These are phyloP conservation scores for Baronia brevicornis DNA, from an alignment of 2,888 invertebrate genomes.

Conservation along the genomic window DNA sequence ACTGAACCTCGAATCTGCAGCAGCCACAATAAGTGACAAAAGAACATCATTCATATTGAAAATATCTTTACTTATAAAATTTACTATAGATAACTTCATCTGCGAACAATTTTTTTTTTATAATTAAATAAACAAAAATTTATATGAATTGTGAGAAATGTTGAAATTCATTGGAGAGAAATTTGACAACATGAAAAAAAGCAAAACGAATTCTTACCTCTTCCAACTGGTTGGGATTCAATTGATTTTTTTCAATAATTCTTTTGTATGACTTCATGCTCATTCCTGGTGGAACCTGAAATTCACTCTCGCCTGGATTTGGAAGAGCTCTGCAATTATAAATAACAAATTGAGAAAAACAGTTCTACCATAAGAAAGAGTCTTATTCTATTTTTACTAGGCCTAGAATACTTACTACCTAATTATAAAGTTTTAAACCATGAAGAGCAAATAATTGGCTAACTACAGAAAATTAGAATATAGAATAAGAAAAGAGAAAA, in stretches of 20 bases:
- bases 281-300: constrained; percentile 84
- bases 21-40: constrained; percentile 87
- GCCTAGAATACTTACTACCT: too few species aligned
- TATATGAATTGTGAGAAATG: neutral
- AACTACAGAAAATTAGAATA: too few species aligned
- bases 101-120: constrained; percentile 24
- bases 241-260: constrained; percentile 80
- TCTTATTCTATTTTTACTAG: too few species aligned
- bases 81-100: constrained; percentile 77
- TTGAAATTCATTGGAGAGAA: neutral
- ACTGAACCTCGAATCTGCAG: constrained; percentile 91
- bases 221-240: constrained; percentile 88
- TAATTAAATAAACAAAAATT: neutral
- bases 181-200: neutral
- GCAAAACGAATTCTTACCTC: constrained; percentile 64
- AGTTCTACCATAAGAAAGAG: too few species aligned
- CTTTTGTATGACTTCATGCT: constrained; percentile 85
- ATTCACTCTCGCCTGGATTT: constrained; percentile 65
- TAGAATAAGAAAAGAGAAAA: too few species aligned
- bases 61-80: constrained; percentile 86
- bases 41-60: constrained; percentile 84
- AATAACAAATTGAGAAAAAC: neutral
- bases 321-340: constrained; percentile 60
- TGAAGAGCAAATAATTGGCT: too few species aligned
- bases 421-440: too few species aligned